phyloP scores from a whole-genome alignment of 2,797 vertebrate genomes.

The Furcifer pardalis region DNA sequence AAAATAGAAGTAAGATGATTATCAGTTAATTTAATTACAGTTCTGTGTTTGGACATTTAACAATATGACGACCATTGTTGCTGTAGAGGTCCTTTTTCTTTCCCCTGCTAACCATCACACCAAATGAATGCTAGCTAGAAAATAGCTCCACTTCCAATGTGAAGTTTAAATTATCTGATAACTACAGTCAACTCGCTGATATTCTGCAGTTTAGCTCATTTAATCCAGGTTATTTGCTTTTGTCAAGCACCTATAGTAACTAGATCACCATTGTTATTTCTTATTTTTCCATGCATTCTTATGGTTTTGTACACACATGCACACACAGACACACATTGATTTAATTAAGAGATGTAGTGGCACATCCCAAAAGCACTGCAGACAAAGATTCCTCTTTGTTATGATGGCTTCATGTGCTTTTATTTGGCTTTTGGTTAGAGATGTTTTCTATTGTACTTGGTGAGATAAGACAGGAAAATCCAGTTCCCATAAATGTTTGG shows the following conservation, averaged over 20 bases:
- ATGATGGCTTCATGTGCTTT: background rate
- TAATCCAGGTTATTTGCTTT: constrained; percentile 69
- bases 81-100: constrained; percentile 37
- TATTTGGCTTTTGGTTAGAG: background rate
- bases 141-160: constrained; percentile 68
- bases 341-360: constrained; percentile 36
- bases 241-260: constrained; percentile 51
- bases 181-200: constrained; percentile 55
- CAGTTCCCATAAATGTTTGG: background rate
- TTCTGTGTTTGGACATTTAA: constrained; percentile 77
- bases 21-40: constrained; percentile 84
- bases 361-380: accelerated
- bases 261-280: constrained; percentile 4
- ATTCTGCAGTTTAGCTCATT: constrained; percentile 58
- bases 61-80: constrained; percentile 76
- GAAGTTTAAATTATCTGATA: constrained; percentile 73
- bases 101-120: too few species aligned
- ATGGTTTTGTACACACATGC: background rate
- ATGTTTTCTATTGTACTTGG: background rate
- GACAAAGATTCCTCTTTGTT: background rate
- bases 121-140: constrained; percentile 58
- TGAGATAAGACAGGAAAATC: background rate
- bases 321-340: constrained; percentile 4
- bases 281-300: background rate
- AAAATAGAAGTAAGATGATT: constrained; percentile 77